Evolutionary conservation across 2,113 vertebrate species (phyloP).

Genomic region (Eretmochelys imbricata): DNA sequence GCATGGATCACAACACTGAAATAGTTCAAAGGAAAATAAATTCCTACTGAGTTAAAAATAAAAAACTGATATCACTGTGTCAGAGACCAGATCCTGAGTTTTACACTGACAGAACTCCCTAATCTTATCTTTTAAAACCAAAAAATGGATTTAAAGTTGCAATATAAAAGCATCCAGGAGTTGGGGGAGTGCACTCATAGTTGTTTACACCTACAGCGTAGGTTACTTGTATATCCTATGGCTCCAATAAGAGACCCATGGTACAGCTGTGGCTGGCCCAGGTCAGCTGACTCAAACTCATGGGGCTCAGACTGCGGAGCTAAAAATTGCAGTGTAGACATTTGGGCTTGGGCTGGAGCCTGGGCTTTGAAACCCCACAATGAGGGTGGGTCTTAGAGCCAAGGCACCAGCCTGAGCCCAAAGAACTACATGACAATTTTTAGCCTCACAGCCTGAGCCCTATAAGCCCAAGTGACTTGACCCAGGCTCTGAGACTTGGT

Average conservation of each 20-base stretch:
- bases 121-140: neutral
- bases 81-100: neutral
- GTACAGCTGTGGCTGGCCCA: neutral
- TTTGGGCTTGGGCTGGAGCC: neutral
- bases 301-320: neutral
- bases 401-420: neutral
- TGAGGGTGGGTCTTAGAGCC: too few species aligned
- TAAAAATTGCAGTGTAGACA: neutral
- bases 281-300: too few species aligned
- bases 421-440: neutral
- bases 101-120: neutral
- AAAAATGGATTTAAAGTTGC: neutral
- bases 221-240: too few species aligned
- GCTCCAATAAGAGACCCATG: neutral
- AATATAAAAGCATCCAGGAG: neutral
- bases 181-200: too few species aligned
- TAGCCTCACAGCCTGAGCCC: neutral
- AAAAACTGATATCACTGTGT: neutral
- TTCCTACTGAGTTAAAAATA: neutral
- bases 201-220: too few species aligned
- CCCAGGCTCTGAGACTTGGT: neutral
- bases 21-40: neutral
- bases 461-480: neutral
- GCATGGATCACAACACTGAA: slow-evolving; percentile 6
- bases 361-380: neutral